phyloP scores from a whole-genome alignment of 2,113 vertebrate species.

The Malurus elegans region DNA sequence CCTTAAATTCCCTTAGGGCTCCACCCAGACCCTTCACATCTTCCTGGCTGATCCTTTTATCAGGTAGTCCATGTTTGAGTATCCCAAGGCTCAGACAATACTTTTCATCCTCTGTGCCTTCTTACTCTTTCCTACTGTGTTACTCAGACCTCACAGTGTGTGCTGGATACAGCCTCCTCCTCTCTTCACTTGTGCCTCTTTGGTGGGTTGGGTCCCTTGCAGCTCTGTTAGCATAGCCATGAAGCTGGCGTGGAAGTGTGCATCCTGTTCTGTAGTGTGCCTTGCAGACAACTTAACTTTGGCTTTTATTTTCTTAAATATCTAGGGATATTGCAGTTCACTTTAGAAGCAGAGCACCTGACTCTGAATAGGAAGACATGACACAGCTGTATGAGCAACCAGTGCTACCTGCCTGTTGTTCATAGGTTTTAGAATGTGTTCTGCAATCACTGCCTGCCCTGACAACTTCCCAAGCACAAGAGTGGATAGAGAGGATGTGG shows the following conservation, averaged over 20 bases:
- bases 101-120: neutral
- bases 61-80: neutral
- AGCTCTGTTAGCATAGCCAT: neutral
- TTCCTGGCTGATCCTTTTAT: neutral
- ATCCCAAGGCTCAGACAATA: neutral
- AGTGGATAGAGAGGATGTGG: neutral
- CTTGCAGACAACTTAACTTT: neutral
- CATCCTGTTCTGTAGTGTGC: neutral
- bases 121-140: neutral
- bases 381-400: neutral
- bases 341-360: neutral
- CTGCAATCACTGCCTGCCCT: neutral
- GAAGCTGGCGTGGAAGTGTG: neutral
- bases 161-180: neutral
- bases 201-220: neutral
- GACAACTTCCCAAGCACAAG: neutral
- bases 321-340: neutral
- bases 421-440: neutral
- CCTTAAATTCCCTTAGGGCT: neutral
- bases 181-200: neutral
- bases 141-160: neutral
- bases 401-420: neutral
- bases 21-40: neutral
- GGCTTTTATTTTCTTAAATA: neutral
- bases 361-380: neutral